Evolutionary conservation across 2,113 vertebrate species (phyloP), one percentile per base, ranked within the genome.

Genomic region (Pimephales promelas): DNA sequence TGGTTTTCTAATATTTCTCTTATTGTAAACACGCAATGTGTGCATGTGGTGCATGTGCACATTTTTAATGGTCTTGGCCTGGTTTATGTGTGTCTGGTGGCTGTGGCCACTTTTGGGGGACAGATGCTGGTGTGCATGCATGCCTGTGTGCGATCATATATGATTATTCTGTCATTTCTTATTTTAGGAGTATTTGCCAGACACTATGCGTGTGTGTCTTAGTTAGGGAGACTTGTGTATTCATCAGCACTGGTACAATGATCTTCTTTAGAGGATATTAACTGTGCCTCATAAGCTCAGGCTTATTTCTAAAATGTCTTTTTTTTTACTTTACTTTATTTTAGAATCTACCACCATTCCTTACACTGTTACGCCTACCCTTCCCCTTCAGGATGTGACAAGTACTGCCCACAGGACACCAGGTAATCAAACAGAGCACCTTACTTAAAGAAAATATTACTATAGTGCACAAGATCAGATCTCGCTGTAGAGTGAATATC

Each of bases 341-440:
- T 18, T 90, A 99, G 97, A 98, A 86, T 93, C 93, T 13, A 97
- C 94, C 73, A 95, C 98, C 83, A 90, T 96, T 20, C 94, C 93
- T 31, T 95, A 97, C 91, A 97, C 95, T 0, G 89, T 94, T 47
- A 95, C 95, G 62, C 96, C 97, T 43, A 98, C 98, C 0, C n/a
- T 94, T 77, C 95, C 94, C 75, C 93, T 90, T 0, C 93, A 96
- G 87, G 95, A 96, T 81, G 94, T 94, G 57, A 97, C 96, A 76
- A 96, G 95, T 18, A 94, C 95, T 28, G 94, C 92, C 18, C 94
- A 95, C 0, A 93, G 91, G 89, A 79, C 91, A n/a, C 93, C 94
- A 87, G 86, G 90, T 89, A 87, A 81, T 7, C 79, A 70, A 61
- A 45, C 73, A 62, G 3, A 59, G 49, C 26, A 49, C 22, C 18